These are phyloP conservation scores for Fregata magnificens DNA, from an alignment of 2,113 vertebrate species.

Conservation along the genomic window DNA sequence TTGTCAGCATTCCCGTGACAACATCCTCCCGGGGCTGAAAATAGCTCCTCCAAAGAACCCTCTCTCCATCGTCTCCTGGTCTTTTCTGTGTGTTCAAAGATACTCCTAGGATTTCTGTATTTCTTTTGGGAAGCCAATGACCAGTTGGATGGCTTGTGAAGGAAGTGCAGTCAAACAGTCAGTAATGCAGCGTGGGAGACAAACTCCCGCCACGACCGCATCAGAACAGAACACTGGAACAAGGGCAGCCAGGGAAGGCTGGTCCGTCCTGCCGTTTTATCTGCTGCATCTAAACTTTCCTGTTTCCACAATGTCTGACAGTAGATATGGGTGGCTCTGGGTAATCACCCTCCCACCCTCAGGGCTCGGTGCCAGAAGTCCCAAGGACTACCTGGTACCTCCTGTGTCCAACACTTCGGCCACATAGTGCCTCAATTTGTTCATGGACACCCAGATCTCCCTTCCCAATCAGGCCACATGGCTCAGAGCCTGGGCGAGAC, in stretches of 20 bases:
- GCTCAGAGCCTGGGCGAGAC: background rate
- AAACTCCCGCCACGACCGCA: rapidly evolving
- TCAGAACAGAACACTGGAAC: background rate
- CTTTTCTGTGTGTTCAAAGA: background rate
- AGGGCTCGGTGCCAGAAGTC: background rate
- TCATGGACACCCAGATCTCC: background rate
- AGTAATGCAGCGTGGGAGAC: background rate
- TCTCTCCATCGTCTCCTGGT: background rate
- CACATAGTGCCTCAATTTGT: background rate
- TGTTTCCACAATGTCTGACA: background rate
- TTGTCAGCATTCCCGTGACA: background rate
- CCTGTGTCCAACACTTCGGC: background rate
- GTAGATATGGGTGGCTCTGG: rapidly evolving
- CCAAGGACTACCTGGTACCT: background rate
- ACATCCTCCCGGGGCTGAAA: background rate
- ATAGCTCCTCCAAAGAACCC: background rate
- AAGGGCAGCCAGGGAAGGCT: background rate
- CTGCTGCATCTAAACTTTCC: background rate
- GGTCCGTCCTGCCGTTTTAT: background rate
- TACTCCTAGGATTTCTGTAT: background rate
- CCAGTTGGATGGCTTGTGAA: background rate
- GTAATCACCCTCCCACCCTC: background rate
- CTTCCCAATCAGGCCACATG: background rate
- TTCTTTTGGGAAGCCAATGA: background rate
- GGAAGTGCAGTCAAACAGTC: background rate